A percentile compares a stretch with the other conserved stretches of the same genome.
Conservation (phyloP, 2,113 vertebrate genomes). For the Motacilla alba region DNA sequence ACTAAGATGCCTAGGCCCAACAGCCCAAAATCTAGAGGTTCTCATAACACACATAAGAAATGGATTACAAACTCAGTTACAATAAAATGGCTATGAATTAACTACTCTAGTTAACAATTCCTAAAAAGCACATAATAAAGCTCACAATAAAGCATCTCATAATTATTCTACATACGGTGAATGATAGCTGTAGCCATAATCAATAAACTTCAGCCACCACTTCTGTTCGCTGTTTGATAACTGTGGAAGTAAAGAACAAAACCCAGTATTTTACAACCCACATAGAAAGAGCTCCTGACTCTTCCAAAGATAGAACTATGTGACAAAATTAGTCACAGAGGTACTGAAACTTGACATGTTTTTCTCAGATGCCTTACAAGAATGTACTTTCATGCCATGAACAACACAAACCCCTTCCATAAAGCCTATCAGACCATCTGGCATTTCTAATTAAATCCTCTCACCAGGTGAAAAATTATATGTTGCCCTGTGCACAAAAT, state of each 20-base stretch:
- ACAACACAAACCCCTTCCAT: not conserved
- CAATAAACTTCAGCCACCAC: conserved; percentile 78
- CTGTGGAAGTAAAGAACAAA: conserved; percentile 55
- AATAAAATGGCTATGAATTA: not conserved
- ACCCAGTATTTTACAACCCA: not conserved
- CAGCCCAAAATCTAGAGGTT: not conserved
- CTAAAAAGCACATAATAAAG: not conserved
- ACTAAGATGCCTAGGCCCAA: not conserved
- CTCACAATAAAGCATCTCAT: not conserved
- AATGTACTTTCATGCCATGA: not conserved
- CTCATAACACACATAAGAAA: not conserved
- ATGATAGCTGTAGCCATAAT: conserved; percentile 28
- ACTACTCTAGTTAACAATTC: not conserved
- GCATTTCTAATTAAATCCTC: not conserved
- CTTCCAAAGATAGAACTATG: not conserved
- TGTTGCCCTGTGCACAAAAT: not conserved
- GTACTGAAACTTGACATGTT: not conserved
- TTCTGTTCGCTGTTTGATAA: conserved; percentile 64
- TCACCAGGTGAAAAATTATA: not conserved
- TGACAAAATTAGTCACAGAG: not conserved
- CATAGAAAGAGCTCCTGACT: not conserved
- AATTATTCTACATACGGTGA: conserved; percentile 60
- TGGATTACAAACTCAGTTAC: not conserved
- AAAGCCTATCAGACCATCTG: not conserved
- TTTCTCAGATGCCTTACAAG: not conserved